Evolutionary conservation across 2,888 invertebrate genomes (phyloP), one percentile per base, ranked within the genome.

Genomic region (Agrochola circellaris): DNA sequence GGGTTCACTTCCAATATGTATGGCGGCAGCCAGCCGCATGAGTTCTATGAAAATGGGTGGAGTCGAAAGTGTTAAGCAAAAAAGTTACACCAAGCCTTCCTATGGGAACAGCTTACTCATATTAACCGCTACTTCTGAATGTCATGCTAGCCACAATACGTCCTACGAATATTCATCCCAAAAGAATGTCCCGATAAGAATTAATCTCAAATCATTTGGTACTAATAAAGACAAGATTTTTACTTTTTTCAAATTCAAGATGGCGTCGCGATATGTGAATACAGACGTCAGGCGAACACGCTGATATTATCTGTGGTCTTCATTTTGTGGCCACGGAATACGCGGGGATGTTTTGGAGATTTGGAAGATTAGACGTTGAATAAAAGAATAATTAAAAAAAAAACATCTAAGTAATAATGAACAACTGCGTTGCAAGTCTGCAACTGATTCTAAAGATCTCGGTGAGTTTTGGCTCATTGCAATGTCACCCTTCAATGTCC

Each of bases 261-360:
- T 94, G 94, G 92, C 92, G 90, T 73, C 87, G 89, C 89, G 94
- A 94, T 94, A 93, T 90, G 65, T 90, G 91, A 91, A 95, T 94
- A 92, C 92, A 95, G 94, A 94, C 91, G 94, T 95, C 95, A 95
- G 91, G 91, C 90, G 89, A 90, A 90, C 85, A 87, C 88, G 83
- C 88, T 86, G 90, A 86, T 84, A 89, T 93, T 92, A 94, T 94
- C 94, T 93, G 73, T 90, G 91, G 92, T 93, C 89, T 90, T 81
- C 75, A 75, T 69, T 73, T 82, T 89, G 81, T 88, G 91, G 92
- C 93, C 90, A 87, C 23, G 56, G 81, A 85, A 68, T 68, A 13
- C 1, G 79, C 73, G 82, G 60, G 38, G 20, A 45, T 15, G 1
- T 26, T 48, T 13, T 17, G 2, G 13, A 45, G 0, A 45, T 9